Evolutionary conservation across 2,113 vertebrate genomes (phyloP).

Genomic region (Hippocampus guttulatus): DNA sequence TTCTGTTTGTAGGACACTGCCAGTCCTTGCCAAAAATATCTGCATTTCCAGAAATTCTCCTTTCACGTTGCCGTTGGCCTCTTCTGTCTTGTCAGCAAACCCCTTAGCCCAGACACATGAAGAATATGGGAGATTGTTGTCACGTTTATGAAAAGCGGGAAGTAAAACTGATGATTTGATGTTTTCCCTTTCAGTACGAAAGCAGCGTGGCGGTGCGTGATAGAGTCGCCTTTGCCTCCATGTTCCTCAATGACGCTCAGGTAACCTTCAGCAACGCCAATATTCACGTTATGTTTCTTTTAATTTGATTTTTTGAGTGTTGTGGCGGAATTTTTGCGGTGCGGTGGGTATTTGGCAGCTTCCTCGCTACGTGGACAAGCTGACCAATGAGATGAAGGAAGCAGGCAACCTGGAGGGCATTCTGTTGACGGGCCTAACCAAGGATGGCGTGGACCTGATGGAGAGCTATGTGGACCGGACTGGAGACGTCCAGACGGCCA

Average conservation of each 20-base stretch:
- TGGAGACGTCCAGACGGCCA: constrained; percentile 95
- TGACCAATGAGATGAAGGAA: constrained; percentile 95
- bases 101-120: not conserved
- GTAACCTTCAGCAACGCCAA: constrained; percentile 61
- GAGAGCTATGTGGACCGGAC: constrained; percentile 95
- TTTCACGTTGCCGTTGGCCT: not conserved
- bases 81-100: not conserved
- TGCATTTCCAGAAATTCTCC: not conserved
- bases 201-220: constrained; percentile 90
- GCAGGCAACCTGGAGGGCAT: constrained; percentile 95
- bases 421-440: constrained; percentile 90
- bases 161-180: constrained; percentile 13
- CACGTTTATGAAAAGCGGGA: not conserved
- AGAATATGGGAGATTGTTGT: too few relatives aligned
- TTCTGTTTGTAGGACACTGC: too few relatives aligned
- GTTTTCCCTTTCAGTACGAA: constrained; percentile 78
- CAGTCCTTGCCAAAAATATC: not conserved
- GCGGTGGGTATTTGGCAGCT: constrained; percentile 63
- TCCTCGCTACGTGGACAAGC: constrained; percentile 91
- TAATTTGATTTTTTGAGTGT: not conserved
- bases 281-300: not conserved
- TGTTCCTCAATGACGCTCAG: constrained; percentile 92
- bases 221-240: constrained; percentile 94
- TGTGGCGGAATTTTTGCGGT: not conserved
- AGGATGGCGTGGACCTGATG: constrained; percentile 97